Evolutionary conservation across 2,113 vertebrate genomes (phyloP).

Genomic region (Hemiprocne comata): DNA sequence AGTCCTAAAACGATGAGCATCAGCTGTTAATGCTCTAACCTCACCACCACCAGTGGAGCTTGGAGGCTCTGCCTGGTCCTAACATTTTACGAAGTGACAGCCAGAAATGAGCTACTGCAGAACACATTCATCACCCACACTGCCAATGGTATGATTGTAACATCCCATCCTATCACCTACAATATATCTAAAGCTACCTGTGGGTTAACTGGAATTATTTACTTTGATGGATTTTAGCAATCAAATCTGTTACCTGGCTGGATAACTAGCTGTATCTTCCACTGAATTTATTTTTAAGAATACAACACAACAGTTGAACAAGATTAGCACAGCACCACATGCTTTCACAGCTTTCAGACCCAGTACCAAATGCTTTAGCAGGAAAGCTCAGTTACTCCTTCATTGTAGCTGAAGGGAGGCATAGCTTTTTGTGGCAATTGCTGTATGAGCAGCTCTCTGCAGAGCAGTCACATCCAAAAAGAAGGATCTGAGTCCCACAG

Average conservation of each 20-base stretch:
- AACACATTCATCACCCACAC: neutral
- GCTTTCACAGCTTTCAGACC: neutral
- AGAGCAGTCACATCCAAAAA: neutral
- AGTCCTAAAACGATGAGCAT: neutral
- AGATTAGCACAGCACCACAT: neutral
- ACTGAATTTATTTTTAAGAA: neutral
- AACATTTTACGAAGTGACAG: neutral
- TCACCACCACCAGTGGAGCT: neutral
- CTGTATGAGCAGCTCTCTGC: neutral
- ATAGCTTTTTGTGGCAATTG: neutral
- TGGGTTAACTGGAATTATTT: neutral
- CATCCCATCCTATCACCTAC: neutral
- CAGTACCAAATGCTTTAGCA: neutral
- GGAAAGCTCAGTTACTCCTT: neutral
- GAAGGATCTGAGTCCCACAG: neutral
- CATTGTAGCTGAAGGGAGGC: neutral
- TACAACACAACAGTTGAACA: neutral
- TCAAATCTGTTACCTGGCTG: neutral
- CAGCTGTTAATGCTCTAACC: neutral
- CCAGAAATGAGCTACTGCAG: neutral
- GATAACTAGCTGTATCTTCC: neutral
- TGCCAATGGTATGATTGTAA: neutral
- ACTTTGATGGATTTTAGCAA: neutral
- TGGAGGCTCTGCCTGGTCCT: neutral
- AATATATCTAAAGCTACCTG: neutral